Evolutionary conservation across 2,888 invertebrate species (phyloP), one percentile per base, ranked within the genome.

Genomic region (Caenorhabditis sp.): DNA sequence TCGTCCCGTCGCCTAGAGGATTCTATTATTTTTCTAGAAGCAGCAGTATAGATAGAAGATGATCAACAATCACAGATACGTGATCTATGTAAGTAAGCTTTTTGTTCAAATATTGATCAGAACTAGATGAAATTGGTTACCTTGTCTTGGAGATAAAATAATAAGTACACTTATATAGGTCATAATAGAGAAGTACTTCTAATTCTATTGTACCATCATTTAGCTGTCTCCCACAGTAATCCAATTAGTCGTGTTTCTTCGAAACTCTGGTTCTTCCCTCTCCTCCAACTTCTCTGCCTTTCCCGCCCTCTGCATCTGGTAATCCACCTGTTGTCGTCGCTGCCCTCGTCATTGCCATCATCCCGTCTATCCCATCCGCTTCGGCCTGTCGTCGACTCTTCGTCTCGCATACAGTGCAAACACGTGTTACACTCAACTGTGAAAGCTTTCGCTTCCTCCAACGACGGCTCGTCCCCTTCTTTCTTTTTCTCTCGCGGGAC

Each of bases 381-480:
- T 35, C 62, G 32, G 9, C 32, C 5, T 9, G 32, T n/a, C n/a
- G n/a, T n/a, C n/a, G n/a, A n/a, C n/a, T n/a, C n/a, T n/a, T n/a
- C n/a, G n/a, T n/a, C n/a, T n/a, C n/a, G n/a, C n/a, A 67, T 74
- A 74, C 65, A 74, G 67, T 74, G 67, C 74, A 74, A 58, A 58
- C 65, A 67, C 60, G 65, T 67, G 67, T 74, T 74, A 65, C 65
- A 56, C 64, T 20, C 40, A 22, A 40, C 53, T 53, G 61, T 35
- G 35, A 20, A 56, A 65, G 53, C 64, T 22, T 15, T 47, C 24
- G n/a, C 47, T 9, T 22, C n/a, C n/a, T n/a, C n/a, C n/a, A n/a
- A n/a, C n/a, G n/a, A n/a, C n/a, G n/a, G n/a, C 40, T 50, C 50
- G 40, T 20, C 26, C 61, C 76, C 53, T 51, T 56, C 5, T 58